Evolutionary conservation across 1,140 invertebrate genomes (phyloP).

Genomic region (Eumaeus atala): DNA sequence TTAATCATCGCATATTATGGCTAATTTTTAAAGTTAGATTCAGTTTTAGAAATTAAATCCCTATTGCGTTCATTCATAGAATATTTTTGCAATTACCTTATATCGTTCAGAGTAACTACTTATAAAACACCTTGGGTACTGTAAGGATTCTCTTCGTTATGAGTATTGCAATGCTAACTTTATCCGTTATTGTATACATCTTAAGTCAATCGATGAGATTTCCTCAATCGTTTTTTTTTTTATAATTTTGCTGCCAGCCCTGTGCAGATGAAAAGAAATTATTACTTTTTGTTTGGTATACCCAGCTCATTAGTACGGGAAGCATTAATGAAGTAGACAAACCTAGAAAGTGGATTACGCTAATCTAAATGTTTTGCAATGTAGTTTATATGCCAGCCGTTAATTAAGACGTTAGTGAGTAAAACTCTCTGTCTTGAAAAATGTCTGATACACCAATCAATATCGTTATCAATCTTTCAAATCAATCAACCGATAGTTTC

Average conservation of each 20-base stretch:
- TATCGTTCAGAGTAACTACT: too few relatives aligned
- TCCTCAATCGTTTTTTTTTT: background rate
- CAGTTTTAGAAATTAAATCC: too few relatives aligned
- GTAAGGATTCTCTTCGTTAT: too few relatives aligned
- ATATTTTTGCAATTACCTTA: too few relatives aligned
- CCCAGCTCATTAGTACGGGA: slow-evolving; percentile 28
- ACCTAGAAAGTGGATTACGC: slow-evolving; percentile 34
- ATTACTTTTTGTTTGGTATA: slow-evolving; percentile 23
- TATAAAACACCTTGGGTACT: too few relatives aligned
- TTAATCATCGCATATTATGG: too few relatives aligned
- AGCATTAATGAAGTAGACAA: slow-evolving; percentile 28
- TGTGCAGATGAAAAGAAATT: slow-evolving; percentile 24
- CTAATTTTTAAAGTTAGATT: too few relatives aligned
- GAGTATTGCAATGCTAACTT: too few relatives aligned
- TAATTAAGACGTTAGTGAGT: slow-evolving; percentile 21
- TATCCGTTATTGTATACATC: too few relatives aligned
- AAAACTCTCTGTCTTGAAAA: slow-evolving; percentile 10
- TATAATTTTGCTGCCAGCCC: slow-evolving; percentile 14
- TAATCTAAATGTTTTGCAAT: slow-evolving; percentile 34
- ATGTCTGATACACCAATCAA: background rate
- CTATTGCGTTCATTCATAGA: too few relatives aligned
- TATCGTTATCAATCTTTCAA: slow-evolving; percentile 4
- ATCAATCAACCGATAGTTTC: slow-evolving; percentile 8
- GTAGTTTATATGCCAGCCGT: slow-evolving; percentile 27
- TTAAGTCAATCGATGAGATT: background rate